phyloP scores from a whole-genome alignment of 2,888 invertebrate genomes.

The Nysson spinosus region DNA sequence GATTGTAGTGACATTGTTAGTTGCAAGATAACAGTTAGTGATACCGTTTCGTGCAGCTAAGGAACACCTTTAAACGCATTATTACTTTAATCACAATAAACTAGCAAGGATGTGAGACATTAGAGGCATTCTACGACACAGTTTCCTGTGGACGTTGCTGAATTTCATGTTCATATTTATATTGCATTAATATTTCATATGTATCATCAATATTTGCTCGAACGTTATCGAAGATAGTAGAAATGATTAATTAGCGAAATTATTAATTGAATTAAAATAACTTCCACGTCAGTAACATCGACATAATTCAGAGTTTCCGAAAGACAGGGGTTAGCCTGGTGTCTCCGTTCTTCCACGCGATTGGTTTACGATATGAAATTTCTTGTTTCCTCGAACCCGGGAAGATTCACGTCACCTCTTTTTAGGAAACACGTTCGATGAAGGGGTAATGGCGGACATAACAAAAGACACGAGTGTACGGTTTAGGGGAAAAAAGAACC shows the following conservation, averaged over 20 bases:
- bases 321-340: neutral
- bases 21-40: neutral
- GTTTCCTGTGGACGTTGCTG: neutral
- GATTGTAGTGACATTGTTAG: no score
- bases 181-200: no score
- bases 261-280: no score
- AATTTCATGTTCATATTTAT: neutral
- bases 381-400: neutral
- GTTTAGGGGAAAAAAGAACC: constrained; percentile 17
- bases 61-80: neutral
- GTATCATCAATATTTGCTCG: no score
- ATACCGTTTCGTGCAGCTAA: neutral
- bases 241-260: no score
- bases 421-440: constrained; percentile 15
- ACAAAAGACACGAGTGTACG: constrained; percentile 6
- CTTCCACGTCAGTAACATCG: no score
- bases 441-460: neutral
- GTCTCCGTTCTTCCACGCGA: constrained; percentile 3
- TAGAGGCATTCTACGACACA: neutral
- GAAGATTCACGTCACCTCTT: neutral
- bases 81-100: constrained; percentile 6
- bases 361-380: constrained; percentile 6
- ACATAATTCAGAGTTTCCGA: constrained; percentile 14
- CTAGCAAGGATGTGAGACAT: neutral
- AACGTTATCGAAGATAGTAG: no score